phyloP scores from a whole-genome alignment of 2,797 vertebrate species.

The Melopsittacus undulatus region DNA sequence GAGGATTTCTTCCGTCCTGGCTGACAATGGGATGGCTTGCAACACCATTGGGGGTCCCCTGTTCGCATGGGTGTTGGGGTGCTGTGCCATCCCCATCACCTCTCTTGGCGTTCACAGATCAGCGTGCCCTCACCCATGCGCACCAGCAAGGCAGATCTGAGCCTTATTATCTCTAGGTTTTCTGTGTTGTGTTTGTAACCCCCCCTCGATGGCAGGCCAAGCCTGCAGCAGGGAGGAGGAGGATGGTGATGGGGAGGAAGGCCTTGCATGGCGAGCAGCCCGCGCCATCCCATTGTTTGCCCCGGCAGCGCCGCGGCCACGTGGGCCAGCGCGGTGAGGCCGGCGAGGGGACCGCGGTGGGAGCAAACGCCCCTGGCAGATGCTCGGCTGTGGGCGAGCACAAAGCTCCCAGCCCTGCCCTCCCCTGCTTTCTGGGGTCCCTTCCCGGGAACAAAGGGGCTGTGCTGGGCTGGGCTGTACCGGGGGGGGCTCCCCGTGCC shows the following conservation, averaged over 20 bases:
- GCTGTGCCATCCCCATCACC: not conserved
- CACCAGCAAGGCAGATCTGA: rapidly evolving
- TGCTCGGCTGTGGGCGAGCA: constrained; percentile 65
- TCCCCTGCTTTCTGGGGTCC: constrained; percentile 60
- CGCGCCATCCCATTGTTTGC: constrained; percentile 64
- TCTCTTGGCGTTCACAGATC: rapidly evolving
- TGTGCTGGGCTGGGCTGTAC: not conserved
- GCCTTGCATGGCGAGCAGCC: not conserved
- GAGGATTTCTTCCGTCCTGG: not conserved
- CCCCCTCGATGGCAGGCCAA: not conserved
- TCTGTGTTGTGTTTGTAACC: not conserved
- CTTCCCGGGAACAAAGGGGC: constrained; percentile 63
- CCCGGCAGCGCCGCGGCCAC: constrained; percentile 21
- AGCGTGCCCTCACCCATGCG: not conserved
- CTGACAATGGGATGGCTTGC: not conserved
- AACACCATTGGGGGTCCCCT: rapidly evolving
- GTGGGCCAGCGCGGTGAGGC: constrained; percentile 31
- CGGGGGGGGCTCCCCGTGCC: not conserved
- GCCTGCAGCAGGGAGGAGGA: not conserved
- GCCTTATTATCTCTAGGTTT: not conserved
- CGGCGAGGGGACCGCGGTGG: constrained; percentile 27
- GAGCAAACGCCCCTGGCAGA: constrained; percentile 32
- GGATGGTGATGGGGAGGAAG: constrained; percentile 42
- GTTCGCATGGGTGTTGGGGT: not conserved
- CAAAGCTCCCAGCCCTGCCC: constrained; percentile 72